Evolutionary conservation across 2,113 vertebrate species (phyloP).

Genomic region (Dermatemys mawii): DNA sequence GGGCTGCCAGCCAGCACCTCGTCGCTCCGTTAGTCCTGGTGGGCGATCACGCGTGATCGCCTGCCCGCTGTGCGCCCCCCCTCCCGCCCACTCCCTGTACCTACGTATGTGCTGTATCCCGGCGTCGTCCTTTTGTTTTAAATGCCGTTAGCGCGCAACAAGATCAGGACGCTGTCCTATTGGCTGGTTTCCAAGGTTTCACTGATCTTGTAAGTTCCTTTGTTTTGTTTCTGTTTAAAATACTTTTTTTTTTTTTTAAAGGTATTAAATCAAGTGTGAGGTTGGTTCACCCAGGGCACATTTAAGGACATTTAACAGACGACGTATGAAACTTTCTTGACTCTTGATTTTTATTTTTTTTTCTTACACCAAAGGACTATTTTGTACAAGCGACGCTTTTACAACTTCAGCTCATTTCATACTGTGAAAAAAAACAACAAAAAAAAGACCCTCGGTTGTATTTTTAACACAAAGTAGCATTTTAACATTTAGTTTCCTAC

Average conservation of each 20-base stretch:
- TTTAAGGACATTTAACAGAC: conserved; percentile 58
- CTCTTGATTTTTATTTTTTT: conserved; percentile 13
- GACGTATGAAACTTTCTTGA: conserved; percentile 29
- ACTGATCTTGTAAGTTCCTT: conserved; percentile 82
- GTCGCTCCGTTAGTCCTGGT: conserved; percentile 90
- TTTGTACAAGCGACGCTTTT: conserved; percentile 43
- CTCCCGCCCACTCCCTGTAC: not conserved
- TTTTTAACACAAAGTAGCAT: not conserved
- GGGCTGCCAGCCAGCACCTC: conserved; percentile 83
- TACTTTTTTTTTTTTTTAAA: not conserved
- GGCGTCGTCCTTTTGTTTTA: not conserved
- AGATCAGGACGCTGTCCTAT: conserved; percentile 58
- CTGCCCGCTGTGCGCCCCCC: not conserved
- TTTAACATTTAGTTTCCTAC: not conserved
- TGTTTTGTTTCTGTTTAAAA: conserved; percentile 43
- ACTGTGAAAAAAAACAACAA: conserved; percentile 39
- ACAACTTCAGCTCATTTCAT: conserved; percentile 51
- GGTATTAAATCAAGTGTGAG: conserved; percentile 57
- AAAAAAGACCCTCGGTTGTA: conserved; percentile 22
- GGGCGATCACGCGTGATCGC: conserved; percentile 87
- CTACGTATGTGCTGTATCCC: conserved; percentile 18
- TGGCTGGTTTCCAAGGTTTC: conserved; percentile 75
- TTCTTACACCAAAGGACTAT: conserved; percentile 57
- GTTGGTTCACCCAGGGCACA: conserved; percentile 61
- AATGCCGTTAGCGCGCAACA: conserved; percentile 52